Evolutionary conservation across 2,888 invertebrate species (phyloP), one percentile per base, ranked within the genome.

Genomic region (Adelphocoris suturalis): DNA sequence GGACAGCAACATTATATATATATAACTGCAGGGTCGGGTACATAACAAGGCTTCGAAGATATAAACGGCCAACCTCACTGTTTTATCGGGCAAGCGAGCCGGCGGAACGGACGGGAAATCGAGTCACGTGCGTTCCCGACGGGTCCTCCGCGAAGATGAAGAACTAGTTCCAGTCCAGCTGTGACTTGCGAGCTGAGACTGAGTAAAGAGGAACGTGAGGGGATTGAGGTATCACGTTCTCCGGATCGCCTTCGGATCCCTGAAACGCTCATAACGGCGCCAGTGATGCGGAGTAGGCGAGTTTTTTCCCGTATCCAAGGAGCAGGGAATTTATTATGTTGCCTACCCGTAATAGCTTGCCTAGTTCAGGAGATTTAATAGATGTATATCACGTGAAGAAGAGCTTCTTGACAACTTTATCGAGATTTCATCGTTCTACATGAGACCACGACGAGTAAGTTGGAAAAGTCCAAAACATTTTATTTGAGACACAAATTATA

Each of bases 201-300:
- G 23, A 23, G 23, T 13, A 16, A 57, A n/a, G 68, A 27, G 27
- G 68, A 68, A 27, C 68, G 68, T 68, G 68, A 68, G 68, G 23
- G 68, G 68, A 68, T 68, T 68, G 68, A 68, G 68, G 68, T 68
- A 68, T 68, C 68, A 68, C 68, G 68, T 68, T 68, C 68, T 12
- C 5, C 23, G 27, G 19, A 19, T 12, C 12, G 14, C 14, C 16
- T 23, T 11, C 5, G 68, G 68, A 12, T 27, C 19, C 68, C 68
- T 23, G 68, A 68, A 23, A 68, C 19, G 68, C 9, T 68, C 23
- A 68, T 68, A 68, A 68, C 68, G 68, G 68, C 68, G 68, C 68
- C 68, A 9, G 23, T 23, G 68, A 61, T 61, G 61, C 61, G 68
- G 23, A 23, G 12, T 23, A 19, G 19, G 11, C 68, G 61, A 19